Base-by-base conservation (phyloP, 2,113 vertebrate species). In the Hippocampus mohnikei region DNA sequence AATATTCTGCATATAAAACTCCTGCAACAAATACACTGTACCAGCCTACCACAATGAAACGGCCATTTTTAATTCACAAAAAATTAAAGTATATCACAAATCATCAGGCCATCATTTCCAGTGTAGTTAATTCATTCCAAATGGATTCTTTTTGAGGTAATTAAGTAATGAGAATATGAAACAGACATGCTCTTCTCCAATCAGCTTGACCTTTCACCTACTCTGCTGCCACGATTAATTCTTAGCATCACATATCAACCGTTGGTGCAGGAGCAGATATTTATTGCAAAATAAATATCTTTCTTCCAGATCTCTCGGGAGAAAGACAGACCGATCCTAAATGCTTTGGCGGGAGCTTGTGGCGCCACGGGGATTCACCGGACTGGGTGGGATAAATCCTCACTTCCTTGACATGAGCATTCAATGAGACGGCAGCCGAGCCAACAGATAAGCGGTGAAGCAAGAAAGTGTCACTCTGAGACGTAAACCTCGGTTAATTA, bases 351-450 rank as follows among this genome's bases (percentile, higher is more conserved):
- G 63, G 78, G 78, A 79, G 77, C 76, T 81, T 71, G 73, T 73
- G 86, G 85, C 44, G 69, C 83, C 82, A 79, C 62, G 67, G 74
- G 66, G 79, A 83, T 78, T 86, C 85, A 82, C 76, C 89, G 88
- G 86, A 88, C 85, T 87, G 80, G 84, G 90, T 87, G 80, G 84
- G 90, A 88, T 88, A 88, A 91, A 92, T 90, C 90, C 87, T 85
- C 82, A 76, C 83, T 80, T 85, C 85, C 76, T 80, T 75, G 20
- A 81, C 69, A 82, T 81, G 71, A 37, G 67, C 73, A 53, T 78
- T 82, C 85, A 88, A 85, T 84, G 88, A 80, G 81, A 85, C 76
- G 69, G 78, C 66, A 86, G 81, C 86, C 85, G 77, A 80, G 81
- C 89, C 83, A 87, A 82, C 66, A 78, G 78, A 76, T 74, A 48